These are phyloP conservation scores for Sebastes kiyomatsui DNA, from an alignment of 2,797 vertebrate genomes.

Conservation along the genomic window DNA sequence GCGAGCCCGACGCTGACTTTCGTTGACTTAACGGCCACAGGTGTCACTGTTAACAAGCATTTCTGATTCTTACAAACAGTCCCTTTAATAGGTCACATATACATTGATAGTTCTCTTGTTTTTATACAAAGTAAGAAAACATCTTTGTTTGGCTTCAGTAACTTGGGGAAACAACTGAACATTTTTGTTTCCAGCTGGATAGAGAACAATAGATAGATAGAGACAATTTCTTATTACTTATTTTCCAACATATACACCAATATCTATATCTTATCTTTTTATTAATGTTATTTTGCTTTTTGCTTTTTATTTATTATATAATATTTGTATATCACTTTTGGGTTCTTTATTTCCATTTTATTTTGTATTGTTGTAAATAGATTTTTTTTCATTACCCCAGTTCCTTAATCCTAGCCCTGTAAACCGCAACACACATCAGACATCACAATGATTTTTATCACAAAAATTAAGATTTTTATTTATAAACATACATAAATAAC, in stretches of 20 bases:
- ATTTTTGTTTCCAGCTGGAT: neutral
- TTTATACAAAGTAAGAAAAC: too few relatives aligned
- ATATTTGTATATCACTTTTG: neutral
- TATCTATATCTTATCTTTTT: neutral
- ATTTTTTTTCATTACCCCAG: neutral
- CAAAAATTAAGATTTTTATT: too few relatives aligned
- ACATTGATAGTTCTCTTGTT: too few relatives aligned
- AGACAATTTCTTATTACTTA: neutral
- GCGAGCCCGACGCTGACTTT: too few relatives aligned
- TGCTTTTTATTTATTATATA: neutral
- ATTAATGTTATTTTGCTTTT: neutral
- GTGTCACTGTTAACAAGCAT: too few relatives aligned
- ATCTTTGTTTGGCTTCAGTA: neutral
- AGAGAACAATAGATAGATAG: neutral
- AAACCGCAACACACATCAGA: too few relatives aligned
- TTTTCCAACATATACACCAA: neutral
- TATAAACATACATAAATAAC: too few relatives aligned
- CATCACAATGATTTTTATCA: too few relatives aligned
- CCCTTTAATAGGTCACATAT: too few relatives aligned
- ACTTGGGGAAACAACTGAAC: neutral
- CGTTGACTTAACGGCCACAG: too few relatives aligned
- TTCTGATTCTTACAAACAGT: too few relatives aligned
- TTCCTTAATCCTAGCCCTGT: fast-evolving
- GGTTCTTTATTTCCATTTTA: neutral
- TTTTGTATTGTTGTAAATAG: neutral